Conservation (phyloP, 2,113 vertebrate genomes). For the Dromaius novaehollandiae region DNA sequence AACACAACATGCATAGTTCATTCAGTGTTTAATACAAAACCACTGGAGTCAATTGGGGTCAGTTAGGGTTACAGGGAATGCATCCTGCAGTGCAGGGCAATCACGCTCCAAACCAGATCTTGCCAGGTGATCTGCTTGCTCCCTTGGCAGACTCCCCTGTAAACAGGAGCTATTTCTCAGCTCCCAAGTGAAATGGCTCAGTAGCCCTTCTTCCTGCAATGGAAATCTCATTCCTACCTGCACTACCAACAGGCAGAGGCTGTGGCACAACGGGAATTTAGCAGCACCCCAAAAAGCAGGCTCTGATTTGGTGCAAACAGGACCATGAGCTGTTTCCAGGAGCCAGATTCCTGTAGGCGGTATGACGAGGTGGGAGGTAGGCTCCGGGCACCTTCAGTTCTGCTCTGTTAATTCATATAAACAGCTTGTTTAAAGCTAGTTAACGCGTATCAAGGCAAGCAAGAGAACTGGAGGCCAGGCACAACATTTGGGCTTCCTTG, state of each 20-base stretch:
- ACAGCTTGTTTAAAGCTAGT: constrained; percentile 30
- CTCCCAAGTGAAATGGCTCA: fast-evolving
- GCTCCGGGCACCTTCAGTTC: constrained; percentile 24
- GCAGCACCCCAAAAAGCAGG: neutral
- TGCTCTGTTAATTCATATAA: neutral
- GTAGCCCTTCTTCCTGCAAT: neutral
- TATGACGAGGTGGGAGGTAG: constrained; percentile 38
- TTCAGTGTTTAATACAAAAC: constrained; percentile 16
- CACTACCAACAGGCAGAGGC: neutral
- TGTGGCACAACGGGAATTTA: neutral
- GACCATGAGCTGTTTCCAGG: neutral
- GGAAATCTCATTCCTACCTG: neutral
- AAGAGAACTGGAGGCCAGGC: neutral
- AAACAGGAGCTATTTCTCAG: neutral
- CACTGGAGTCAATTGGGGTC: constrained; percentile 13
- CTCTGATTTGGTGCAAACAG: neutral
- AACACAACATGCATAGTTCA: constrained; percentile 34
- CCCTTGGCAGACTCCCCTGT: neutral
- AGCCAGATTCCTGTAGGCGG: constrained; percentile 11
- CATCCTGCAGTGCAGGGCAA: neutral
- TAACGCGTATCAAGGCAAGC: neutral
- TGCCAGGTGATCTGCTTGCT: neutral
- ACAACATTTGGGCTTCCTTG: neutral
- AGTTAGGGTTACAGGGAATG: neutral
- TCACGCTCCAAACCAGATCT: neutral